Conservation (phyloP, 2,113 vertebrate species). For the Caretta caretta region DNA sequence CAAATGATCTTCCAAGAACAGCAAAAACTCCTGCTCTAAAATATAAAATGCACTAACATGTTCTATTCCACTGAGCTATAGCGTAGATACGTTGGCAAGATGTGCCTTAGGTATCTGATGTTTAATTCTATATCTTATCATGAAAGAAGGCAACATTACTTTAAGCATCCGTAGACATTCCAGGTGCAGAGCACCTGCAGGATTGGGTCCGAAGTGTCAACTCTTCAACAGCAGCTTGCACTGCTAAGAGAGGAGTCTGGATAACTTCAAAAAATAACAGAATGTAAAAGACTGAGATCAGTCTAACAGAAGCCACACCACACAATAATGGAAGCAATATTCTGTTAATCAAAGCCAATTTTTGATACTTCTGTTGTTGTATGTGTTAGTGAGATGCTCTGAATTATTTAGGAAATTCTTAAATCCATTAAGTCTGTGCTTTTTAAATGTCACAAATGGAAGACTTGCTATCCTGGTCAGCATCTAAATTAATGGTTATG, state of each 20-base stretch:
- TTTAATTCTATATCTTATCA: neutral
- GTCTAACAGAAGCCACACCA: neutral
- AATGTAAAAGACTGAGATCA: neutral
- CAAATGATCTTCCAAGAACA: neutral
- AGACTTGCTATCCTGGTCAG: neutral
- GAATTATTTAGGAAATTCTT: neutral
- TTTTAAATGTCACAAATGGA: neutral
- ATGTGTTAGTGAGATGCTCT: neutral
- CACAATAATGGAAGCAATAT: neutral
- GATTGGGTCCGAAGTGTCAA: neutral
- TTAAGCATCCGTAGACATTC: neutral
- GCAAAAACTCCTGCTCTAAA: neutral
- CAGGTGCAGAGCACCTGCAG: neutral
- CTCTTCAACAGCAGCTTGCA: neutral
- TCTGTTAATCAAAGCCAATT: neutral
- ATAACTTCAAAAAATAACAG: neutral
- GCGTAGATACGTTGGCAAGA: neutral
- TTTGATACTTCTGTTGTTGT: neutral
- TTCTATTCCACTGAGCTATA: neutral
- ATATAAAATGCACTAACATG: neutral
- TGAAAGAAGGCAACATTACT: neutral
- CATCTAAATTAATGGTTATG: neutral
- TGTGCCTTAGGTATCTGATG: neutral
- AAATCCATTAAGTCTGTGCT: neutral
- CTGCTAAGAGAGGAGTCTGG: neutral